phyloP scores from a whole-genome alignment of 2,888 invertebrate species.

The Lepidonotus clava region DNA sequence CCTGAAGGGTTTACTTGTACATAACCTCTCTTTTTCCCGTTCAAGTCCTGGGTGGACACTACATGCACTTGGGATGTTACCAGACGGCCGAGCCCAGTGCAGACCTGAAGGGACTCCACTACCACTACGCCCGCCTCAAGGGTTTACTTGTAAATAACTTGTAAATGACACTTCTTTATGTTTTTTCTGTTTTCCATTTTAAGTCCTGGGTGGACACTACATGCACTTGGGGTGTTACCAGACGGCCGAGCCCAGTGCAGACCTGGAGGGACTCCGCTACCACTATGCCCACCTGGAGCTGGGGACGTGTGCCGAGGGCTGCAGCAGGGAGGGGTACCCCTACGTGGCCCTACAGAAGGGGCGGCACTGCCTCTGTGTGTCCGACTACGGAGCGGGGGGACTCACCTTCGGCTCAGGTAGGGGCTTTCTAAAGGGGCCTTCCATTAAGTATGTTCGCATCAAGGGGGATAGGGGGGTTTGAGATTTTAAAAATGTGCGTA shows the following conservation, averaged over 20 bases:
- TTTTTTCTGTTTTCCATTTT: neutral
- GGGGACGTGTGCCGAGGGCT: neutral
- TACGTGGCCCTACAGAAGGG: constrained; percentile 4
- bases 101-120: neutral
- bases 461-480: too few relatives aligned
- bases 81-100: neutral
- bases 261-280: neutral
- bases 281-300: constrained; percentile 16
- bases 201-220: neutral
- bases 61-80: constrained; percentile 33
- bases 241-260: neutral
- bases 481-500: too few relatives aligned
- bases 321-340: neutral
- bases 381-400: neutral
- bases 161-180: too few relatives aligned
- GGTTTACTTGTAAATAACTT: too few relatives aligned
- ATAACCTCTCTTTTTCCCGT: neutral
- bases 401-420: constrained; percentile 35
- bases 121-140: constrained; percentile 10
- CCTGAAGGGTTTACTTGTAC: too few relatives aligned
- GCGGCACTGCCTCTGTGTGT: constrained; percentile 2
- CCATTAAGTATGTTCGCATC: too few relatives aligned
- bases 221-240: constrained; percentile 20
- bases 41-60: neutral
- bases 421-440: too few relatives aligned